These are phyloP conservation scores for Casuarius casuarius DNA, from an alignment of 2,113 vertebrate species.

Conservation along the genomic window DNA sequence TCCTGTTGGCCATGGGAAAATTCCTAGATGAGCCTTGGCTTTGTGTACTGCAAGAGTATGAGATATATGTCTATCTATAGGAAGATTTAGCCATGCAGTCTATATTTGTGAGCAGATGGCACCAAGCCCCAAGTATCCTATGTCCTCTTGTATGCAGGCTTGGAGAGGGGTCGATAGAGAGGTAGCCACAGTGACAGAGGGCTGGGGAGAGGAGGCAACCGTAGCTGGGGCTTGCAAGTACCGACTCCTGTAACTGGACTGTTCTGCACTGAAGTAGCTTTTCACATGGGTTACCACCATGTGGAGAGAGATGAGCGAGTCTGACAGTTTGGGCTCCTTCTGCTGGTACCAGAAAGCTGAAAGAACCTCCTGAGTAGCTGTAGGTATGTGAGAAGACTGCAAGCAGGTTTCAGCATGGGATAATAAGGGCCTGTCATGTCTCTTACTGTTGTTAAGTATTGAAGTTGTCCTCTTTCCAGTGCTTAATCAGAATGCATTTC, in stretches of 20 bases:
- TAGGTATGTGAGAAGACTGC: not conserved
- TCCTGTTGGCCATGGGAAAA: not conserved
- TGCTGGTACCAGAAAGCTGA: not conserved
- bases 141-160: not conserved
- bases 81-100: not conserved
- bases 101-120: not conserved
- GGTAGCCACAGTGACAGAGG: not conserved
- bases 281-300: accelerated
- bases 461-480: not conserved
- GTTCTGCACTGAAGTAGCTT: not conserved
- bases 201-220: not conserved
- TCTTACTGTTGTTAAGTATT: not conserved
- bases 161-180: accelerated
- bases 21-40: not conserved
- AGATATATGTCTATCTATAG: too few relatives aligned
- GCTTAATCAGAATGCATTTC: not conserved
- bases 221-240: accelerated
- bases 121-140: not conserved
- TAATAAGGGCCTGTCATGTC: not conserved
- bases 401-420: not conserved
- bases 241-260: not conserved
- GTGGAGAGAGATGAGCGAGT: not conserved
- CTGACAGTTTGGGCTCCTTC: not conserved
- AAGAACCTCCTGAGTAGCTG: not conserved
- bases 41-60: accelerated